Conservation (phyloP, 2,797 vertebrate species). For the Hydrocynus forskahlii region DNA sequence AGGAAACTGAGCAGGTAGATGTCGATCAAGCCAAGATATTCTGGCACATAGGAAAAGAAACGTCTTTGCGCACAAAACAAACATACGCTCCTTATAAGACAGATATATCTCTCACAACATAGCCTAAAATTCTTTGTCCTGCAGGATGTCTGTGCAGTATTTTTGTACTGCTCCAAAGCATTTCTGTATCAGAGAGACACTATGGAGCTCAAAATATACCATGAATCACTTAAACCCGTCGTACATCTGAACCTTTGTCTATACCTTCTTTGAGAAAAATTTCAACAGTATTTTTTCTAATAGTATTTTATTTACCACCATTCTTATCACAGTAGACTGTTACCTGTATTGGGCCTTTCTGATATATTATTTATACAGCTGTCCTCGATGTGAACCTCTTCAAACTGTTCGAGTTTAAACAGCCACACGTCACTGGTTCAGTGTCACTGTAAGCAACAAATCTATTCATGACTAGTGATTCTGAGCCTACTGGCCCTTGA, state of each 20-base stretch:
- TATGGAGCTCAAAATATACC: neutral
- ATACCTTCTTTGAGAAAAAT: neutral
- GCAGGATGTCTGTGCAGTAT: neutral
- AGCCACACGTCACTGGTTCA: neutral
- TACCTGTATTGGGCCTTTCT: constrained; percentile 1
- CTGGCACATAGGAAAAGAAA: constrained; percentile 1
- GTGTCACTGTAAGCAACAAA: neutral
- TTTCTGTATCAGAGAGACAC: neutral
- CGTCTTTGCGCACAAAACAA: neutral
- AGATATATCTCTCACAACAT: constrained; percentile 8
- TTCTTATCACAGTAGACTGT: neutral
- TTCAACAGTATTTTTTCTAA: neutral
- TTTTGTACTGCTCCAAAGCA: neutral
- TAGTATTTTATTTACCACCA: neutral
- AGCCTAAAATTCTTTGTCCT: neutral
- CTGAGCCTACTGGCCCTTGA: neutral
- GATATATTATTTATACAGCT: neutral
- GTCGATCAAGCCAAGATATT: neutral
- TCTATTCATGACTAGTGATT: neutral
- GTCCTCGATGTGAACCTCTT: neutral
- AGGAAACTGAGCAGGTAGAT: neutral
- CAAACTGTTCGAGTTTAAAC: neutral
- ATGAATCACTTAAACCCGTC: neutral
- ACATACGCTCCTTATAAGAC: neutral
- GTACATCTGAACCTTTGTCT: neutral